Percentiles rank a stretch among this genome's conserved stretches.
Conservation (phyloP, 2,797 vertebrate genomes). For the Alcedo atthis region DNA sequence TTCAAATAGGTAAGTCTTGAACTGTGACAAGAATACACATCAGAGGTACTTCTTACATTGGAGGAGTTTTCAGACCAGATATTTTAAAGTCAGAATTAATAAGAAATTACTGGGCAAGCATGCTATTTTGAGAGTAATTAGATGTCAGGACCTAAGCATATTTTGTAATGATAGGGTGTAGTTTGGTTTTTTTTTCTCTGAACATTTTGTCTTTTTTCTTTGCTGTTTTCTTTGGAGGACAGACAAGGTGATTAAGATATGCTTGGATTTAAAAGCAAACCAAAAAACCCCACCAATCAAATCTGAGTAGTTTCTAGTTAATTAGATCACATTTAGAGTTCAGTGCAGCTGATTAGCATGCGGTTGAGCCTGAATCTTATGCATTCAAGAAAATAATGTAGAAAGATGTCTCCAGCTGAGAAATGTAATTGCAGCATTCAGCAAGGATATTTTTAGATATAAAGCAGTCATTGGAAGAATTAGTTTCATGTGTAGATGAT, state of each 20-base stretch:
- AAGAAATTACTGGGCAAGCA: not conserved
- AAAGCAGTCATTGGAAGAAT: conserved; percentile 28
- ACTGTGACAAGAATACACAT: not conserved
- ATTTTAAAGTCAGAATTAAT: not conserved
- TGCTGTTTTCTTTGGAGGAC: not conserved
- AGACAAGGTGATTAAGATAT: conserved; percentile 10
- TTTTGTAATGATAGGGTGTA: not conserved
- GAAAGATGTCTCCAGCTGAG: conserved; percentile 53
- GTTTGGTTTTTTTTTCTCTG: not conserved
- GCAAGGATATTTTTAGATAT: conserved; percentile 61
- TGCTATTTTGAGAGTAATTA: not conserved
- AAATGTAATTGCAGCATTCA: conserved; percentile 53
- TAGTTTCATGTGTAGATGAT: conserved; percentile 6
- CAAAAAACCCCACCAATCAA: not conserved
- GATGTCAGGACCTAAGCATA: not conserved
- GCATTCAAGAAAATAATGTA: conserved; percentile 32
- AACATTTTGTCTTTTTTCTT: not conserved
- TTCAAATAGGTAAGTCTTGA: not conserved
- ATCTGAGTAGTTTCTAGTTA: conserved; percentile 28
- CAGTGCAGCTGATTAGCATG: not conserved
- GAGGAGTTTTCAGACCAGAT: not conserved
- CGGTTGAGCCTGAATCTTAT: conserved; percentile 7
- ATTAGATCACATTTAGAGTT: conserved; percentile 29
- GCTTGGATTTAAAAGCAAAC: conserved; percentile 8
- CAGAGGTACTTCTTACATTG: not conserved